Conservation (phyloP, 2,888 invertebrate genomes). For the Chrysolina americana region DNA sequence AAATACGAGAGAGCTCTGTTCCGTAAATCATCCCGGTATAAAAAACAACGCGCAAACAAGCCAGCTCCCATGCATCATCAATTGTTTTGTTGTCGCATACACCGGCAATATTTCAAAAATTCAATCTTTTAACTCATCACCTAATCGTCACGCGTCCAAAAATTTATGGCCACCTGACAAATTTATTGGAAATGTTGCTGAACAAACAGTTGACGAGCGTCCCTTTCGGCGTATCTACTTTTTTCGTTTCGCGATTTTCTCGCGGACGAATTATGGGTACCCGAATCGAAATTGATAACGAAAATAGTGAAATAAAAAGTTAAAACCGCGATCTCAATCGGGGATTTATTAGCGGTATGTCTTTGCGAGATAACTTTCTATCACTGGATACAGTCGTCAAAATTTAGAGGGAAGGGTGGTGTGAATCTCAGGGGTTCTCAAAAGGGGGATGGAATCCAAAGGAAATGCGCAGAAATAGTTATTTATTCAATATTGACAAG, state of each 20-base stretch:
- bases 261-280: constrained; percentile 48
- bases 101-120: constrained; percentile 60
- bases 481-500: too few species aligned
- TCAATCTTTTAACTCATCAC: constrained; percentile 63
- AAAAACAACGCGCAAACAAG: constrained; percentile 37
- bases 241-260: neutral
- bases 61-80: constrained; percentile 32
- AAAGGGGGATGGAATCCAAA: constrained; percentile 44
- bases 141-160: constrained; percentile 53
- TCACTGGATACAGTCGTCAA: constrained; percentile 64
- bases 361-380: constrained; percentile 66
- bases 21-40: neutral
- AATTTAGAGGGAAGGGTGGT: constrained; percentile 55
- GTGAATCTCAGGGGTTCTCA: constrained; percentile 7
- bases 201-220: constrained; percentile 42
- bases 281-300: constrained; percentile 56
- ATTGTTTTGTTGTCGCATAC: constrained; percentile 32
- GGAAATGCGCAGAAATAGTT: too few species aligned
- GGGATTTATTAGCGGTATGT: constrained; percentile 68
- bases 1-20: neutral
- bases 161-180: constrained; percentile 60
- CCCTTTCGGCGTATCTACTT: neutral
- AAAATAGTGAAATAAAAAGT: constrained; percentile 61
- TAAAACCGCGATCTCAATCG: constrained; percentile 62
- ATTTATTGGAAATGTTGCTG: constrained; percentile 56